These are phyloP conservation scores for Leptogaster cylindrica DNA, from an alignment of 2,888 invertebrate genomes.

Conservation along the genomic window DNA sequence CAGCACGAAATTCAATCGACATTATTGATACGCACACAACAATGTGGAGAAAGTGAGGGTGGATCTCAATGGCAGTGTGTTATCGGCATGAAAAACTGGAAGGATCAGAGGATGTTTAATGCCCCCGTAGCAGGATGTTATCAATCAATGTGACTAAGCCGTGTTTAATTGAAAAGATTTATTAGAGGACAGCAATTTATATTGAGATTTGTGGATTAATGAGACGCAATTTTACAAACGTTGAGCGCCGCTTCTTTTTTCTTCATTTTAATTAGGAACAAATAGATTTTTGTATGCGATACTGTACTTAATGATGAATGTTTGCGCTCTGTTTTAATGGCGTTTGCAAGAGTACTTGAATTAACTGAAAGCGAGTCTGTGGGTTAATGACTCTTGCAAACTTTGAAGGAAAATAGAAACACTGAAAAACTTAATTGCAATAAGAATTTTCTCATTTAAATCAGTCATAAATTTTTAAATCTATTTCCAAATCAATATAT, in stretches of 20 bases:
- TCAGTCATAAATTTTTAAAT: no score
- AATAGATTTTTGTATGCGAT: no score
- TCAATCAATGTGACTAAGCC: constrained; percentile 40
- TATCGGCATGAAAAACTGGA: constrained; percentile 37
- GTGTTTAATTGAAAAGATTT: constrained; percentile 42
- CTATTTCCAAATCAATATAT: no score
- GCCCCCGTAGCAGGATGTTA: constrained; percentile 35
- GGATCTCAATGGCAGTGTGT: no score
- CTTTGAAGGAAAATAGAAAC: no score
- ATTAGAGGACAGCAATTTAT: constrained; percentile 42
- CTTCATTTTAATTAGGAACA: constrained; percentile 2
- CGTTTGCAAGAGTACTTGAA: no score
- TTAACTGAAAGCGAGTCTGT: no score
- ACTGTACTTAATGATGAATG: no score
- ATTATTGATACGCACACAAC: constrained; percentile 26
- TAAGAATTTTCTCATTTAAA: no score
- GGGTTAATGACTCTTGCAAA: no score
- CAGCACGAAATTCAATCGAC: constrained; percentile 16
- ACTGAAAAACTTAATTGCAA: no score
- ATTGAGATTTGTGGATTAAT: constrained; percentile 39
- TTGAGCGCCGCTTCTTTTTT: constrained; percentile 15
- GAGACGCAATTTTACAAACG: constrained; percentile 22
- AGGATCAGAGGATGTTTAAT: constrained; percentile 38
- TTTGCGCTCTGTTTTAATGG: no score
- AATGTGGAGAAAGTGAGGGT: background rate